A percentile compares a stretch with the other conserved stretches of the same genome.
Conservation (phyloP, 2,888 invertebrate genomes). For the Machimus rusticus region DNA sequence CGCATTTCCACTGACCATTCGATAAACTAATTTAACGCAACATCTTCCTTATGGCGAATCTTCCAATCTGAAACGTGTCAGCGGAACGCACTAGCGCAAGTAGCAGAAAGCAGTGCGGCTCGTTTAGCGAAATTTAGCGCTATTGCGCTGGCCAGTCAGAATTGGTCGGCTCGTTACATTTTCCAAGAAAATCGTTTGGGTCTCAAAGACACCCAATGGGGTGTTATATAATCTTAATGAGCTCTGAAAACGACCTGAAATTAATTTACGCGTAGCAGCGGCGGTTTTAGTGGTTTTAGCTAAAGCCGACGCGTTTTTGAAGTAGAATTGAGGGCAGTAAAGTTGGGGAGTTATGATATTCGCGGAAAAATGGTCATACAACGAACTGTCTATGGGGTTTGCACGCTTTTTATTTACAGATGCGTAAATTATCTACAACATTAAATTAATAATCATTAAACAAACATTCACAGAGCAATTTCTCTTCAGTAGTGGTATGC, state of each 20-base stretch:
- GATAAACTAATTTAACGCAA: neutral
- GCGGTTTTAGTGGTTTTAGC: neutral
- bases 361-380: neutral
- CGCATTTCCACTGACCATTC: neutral
- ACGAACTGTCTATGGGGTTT: neutral
- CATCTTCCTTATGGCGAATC: neutral
- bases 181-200: neutral
- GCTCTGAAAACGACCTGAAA: neutral
- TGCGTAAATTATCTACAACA: conserved; percentile 33
- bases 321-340: neutral
- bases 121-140: neutral
- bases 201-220: neutral
- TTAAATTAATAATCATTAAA: conserved; percentile 31
- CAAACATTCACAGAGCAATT: conserved; percentile 34
- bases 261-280: neutral
- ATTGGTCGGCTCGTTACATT: neutral
- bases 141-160: neutral
- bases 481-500: conserved; percentile 43
- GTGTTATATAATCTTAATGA: neutral
- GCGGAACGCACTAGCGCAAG: neutral
- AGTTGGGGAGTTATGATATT: neutral
- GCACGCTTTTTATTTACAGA: conserved; percentile 36
- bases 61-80: neutral
- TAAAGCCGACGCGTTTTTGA: neutral
- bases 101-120: no score